Conservation (phyloP, 2,797 vertebrate species). For the Xiphophorus birchmanni region DNA sequence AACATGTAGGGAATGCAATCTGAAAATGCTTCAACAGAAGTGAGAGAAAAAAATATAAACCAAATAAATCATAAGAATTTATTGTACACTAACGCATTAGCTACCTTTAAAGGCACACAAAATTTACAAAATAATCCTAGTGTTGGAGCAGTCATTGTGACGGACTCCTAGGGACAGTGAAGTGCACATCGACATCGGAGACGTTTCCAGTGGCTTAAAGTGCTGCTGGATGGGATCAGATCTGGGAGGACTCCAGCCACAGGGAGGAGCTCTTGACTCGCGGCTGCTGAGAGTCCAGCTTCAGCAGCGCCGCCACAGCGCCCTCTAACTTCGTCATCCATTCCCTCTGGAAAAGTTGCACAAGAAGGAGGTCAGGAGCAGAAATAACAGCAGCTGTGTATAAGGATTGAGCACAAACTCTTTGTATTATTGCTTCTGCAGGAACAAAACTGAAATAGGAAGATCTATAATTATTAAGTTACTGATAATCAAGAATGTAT, state of each 20-base stretch:
- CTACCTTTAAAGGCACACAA: conserved; percentile 49
- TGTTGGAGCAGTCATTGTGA: conserved; percentile 46
- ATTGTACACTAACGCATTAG: conserved; percentile 57
- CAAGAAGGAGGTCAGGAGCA: neutral
- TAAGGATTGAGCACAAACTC: neutral
- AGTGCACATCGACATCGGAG: neutral
- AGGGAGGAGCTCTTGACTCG: conserved; percentile 65
- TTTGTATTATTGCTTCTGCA: neutral
- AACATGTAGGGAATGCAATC: neutral
- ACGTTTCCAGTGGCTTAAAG: conserved; percentile 3
- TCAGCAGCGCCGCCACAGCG: conserved; percentile 79
- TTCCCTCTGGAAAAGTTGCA: conserved; percentile 80
- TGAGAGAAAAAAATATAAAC: neutral
- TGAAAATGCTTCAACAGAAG: neutral
- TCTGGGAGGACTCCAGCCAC: conserved; percentile 87
- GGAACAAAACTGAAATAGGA: neutral
- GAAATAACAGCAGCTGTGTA: neutral
- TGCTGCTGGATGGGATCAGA: conserved; percentile 66
- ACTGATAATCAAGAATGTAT: neutral
- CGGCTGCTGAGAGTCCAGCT: conserved; percentile 78
- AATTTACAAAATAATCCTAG: conserved; percentile 58
- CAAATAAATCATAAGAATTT: conserved; percentile 49
- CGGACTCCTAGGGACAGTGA: conserved; percentile 36
- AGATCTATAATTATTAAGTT: neutral
- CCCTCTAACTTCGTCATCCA: conserved; percentile 89